A percentile compares a stretch with the other conserved stretches of the same genome.
Conservation (phyloP, 2,888 invertebrate genomes). For the Xestia xanthographa region DNA sequence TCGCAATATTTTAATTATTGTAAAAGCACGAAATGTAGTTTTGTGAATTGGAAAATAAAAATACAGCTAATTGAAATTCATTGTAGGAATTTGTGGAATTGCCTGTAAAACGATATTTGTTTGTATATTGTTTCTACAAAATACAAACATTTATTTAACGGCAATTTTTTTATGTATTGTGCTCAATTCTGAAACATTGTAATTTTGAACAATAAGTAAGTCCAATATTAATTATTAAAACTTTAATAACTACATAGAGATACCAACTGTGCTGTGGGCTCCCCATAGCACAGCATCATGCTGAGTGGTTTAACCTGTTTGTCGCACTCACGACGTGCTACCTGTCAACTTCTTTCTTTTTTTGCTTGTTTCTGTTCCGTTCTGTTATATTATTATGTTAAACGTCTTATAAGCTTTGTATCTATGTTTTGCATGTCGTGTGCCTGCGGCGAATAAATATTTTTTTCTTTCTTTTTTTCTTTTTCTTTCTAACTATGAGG, state of each 20-base stretch:
- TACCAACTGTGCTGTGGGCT: too few relatives aligned
- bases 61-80: constrained; percentile 22
- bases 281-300: too few relatives aligned
- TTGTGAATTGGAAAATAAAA: neutral
- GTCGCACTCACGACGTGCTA: too few relatives aligned
- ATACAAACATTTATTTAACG: neutral
- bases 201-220: neutral
- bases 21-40: neutral
- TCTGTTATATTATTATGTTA: too few relatives aligned
- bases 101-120: neutral
- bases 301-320: too few relatives aligned
- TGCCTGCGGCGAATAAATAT: too few relatives aligned
- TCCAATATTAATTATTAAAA: neutral
- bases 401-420: too few relatives aligned
- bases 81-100: neutral
- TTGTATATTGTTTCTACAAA: neutral
- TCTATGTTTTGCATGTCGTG: too few relatives aligned
- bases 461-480: too few relatives aligned
- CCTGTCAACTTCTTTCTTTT: too few relatives aligned
- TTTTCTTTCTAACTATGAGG: neutral
- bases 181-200: neutral
- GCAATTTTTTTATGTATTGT: neutral
- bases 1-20: constrained; percentile 26
- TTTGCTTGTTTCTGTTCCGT: too few relatives aligned
- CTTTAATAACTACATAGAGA: neutral